phyloP scores from a whole-genome alignment of 92 coral and sea anemone genomes.

The Siderastrea siderea region DNA sequence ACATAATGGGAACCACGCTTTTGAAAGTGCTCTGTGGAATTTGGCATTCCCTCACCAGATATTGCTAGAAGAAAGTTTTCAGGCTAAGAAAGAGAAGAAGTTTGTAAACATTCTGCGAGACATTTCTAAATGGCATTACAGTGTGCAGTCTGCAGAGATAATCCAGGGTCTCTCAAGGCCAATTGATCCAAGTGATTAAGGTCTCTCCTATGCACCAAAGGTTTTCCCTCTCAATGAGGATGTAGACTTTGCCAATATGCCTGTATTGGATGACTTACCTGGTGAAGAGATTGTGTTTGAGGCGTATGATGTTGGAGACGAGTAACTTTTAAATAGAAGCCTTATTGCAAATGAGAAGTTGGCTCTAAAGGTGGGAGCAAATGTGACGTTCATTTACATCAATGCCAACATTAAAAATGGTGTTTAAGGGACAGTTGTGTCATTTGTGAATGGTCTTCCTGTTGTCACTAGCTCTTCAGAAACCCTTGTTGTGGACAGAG shows the following conservation, averaged over 20 bases:
- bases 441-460: neutral
- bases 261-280: slow-evolving; percentile 31
- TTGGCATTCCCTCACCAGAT: slow-evolving; percentile 62
- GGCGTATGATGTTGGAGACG: slow-evolving; percentile 50
- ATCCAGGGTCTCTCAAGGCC: slow-evolving; percentile 34
- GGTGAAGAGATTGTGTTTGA: slow-evolving; percentile 35
- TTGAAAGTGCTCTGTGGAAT: slow-evolving; percentile 55
- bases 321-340: slow-evolving; percentile 28
- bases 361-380: too few relatives aligned
- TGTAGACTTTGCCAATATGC: slow-evolving; percentile 56
- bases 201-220: slow-evolving; percentile 51
- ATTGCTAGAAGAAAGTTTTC: slow-evolving; percentile 42
- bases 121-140: slow-evolving; percentile 30
- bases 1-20: slow-evolving; percentile 58
- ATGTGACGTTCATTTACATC: too few relatives aligned
- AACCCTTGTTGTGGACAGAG: neutral
- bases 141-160: neutral
- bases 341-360: slow-evolving; percentile 24
- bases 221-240: slow-evolving; percentile 67
- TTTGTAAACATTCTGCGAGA: slow-evolving; percentile 43
- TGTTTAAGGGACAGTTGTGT: too few relatives aligned
- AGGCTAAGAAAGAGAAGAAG: slow-evolving; percentile 43
- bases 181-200: slow-evolving; percentile 53
- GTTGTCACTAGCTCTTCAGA: neutral
- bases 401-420: neutral